Base-by-base conservation (phyloP, 2,888 invertebrate species). In the Andrena bucephala region DNA sequence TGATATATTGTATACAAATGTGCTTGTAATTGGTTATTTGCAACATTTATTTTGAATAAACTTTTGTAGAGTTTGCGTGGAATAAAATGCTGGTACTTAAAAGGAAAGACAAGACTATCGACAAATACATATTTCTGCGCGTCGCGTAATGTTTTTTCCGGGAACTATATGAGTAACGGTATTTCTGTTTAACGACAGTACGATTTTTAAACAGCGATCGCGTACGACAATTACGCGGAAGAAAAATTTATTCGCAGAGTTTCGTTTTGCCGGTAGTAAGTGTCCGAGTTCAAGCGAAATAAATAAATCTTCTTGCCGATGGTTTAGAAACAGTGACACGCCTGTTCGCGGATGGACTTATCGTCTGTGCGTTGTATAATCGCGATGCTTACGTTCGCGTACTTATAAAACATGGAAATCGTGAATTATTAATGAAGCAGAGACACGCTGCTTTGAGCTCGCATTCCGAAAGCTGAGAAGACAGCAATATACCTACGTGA, bases 1-100 rank as follows among this genome's bases (percentile, higher is more conserved):
- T 62, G 33, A 71, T 63, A 54, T 7, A 24, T 57, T 8, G 4
- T 78, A 36, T 67, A 68, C 50, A 24, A 2, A 27, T 27, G 59
- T 29, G 48, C 29, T 50, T 54, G 33, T 24, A 69, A 33, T 16
- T 3, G 8, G 36, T 57, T 60, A 65, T 50, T n/a, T 29, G 54
- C 68, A 16, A 42, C 31, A 31, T 59, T 6, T 67, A 59, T 71
- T 78, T 67, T 57, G 33, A 63, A 81, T 48, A 63, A 5, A 48
- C 13, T 79, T 81, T 20, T 71, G 54, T 74, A 67, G 52, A 60
- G 27, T 48, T 54, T 57, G 31, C 33, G 29, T 59, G n/a, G 36
- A 80, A 78, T 71, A 71, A 78, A 69, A 24, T 20, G 8, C 4
- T 7, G 10, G 4, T 33, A 24, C 10, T 42, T 36, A 16, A 13